Evolutionary conservation across 2,797 vertebrate genomes (phyloP).

Genomic region (Moxostoma hubbsi): DNA sequence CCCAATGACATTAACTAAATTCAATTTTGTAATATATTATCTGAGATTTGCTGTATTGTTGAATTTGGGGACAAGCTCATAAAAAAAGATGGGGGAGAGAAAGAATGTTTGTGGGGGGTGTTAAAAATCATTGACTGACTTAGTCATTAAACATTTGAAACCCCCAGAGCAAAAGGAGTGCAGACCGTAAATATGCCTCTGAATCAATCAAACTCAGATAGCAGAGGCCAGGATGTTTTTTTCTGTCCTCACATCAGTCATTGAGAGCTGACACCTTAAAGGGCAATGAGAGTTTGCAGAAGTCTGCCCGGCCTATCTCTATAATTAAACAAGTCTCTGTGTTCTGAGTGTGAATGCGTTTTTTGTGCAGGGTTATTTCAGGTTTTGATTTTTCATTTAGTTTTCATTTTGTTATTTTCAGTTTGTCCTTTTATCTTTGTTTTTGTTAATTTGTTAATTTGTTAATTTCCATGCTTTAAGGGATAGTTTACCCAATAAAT

Average conservation of each 20-base stretch:
- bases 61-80: background rate
- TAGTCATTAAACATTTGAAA: constrained; percentile 60
- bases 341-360: no score
- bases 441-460: no score
- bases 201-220: constrained; percentile 46
- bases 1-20: background rate
- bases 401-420: no score
- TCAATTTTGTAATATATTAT: constrained; percentile 1
- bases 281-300: background rate
- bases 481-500: no score
- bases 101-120: constrained; percentile 42
- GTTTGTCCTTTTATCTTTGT: no score
- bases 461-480: no score
- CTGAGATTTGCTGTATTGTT: constrained; percentile 4
- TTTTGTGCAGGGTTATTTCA: no score
- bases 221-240: background rate
- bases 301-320: constrained; percentile 5
- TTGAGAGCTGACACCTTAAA: background rate
- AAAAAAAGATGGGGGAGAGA: constrained; percentile 25
- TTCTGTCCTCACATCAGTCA: constrained; percentile 13
- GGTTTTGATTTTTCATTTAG: no score
- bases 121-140: constrained; percentile 50
- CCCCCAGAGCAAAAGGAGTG: constrained; percentile 46
- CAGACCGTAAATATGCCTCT: constrained; percentile 34
- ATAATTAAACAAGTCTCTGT: no score